Conservation (phyloP, 37 sponge, comb jelly and placozoan species). For the Cliona cf. orientalis region DNA sequence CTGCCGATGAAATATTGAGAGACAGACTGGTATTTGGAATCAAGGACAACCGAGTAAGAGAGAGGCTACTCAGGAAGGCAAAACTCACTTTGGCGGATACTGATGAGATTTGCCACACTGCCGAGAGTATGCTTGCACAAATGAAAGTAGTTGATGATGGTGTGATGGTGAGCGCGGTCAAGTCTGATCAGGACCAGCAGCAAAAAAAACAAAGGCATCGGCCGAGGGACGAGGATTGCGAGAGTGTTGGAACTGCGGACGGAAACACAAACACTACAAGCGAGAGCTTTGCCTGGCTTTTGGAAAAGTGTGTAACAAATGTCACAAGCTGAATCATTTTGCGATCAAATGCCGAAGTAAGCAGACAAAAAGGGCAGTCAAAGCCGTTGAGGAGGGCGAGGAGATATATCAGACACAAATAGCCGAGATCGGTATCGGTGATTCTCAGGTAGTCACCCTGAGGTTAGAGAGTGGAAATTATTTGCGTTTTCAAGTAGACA, state of each 20-base stretch:
- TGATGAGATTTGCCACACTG: conserved; percentile 34
- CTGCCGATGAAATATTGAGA: conserved; percentile 26
- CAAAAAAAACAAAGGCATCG: neutral
- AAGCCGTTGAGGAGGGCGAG: conserved; percentile 1
- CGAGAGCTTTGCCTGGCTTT: conserved; percentile 50
- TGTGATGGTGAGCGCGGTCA: neutral
- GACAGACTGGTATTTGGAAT: conserved; percentile 49
- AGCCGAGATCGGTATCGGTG: neutral
- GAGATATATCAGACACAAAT: neutral
- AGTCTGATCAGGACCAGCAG: neutral
- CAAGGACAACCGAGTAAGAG: conserved; percentile 18
- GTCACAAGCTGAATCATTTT: conserved; percentile 53
- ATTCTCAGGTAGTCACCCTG: conserved; percentile 45
- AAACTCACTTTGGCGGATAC: conserved; percentile 24
- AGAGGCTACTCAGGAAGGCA: conserved; percentile 26
- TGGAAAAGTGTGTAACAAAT: conserved; percentile 48
- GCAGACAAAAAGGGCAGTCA: neutral
- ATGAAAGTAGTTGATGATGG: conserved; percentile 23
- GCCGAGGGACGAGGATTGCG: neutral
- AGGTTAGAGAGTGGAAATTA: conserved; percentile 30
- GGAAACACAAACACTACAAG: conserved; percentile 22
- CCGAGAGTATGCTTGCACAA: conserved; percentile 22
- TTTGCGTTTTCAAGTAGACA: conserved; percentile 20
- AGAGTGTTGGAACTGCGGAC: conserved; percentile 50
- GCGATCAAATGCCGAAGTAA: conserved; percentile 19